A percentile compares a stretch with the other conserved stretches of the same genome.
Evolutionary conservation across 1,140 invertebrate species (phyloP).

Genomic region (Bombus sylvicola): DNA sequence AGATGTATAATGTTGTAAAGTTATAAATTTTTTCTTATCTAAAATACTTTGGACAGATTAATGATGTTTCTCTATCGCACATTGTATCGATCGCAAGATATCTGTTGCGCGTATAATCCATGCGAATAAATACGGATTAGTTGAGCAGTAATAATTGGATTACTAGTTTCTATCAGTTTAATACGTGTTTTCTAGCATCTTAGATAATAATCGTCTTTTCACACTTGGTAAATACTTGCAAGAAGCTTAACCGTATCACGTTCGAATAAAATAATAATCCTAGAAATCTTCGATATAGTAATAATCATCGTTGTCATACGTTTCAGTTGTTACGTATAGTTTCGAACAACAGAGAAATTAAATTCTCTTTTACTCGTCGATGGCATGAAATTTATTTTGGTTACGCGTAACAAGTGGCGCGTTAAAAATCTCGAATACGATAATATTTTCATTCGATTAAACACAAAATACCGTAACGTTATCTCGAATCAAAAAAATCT

Average conservation of each 20-base stretch:
- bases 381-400: too few species aligned
- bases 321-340: too few species aligned
- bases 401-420: too few species aligned
- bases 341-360: too few species aligned
- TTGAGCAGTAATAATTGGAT: slow-evolving; percentile 36
- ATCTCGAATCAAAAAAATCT: too few species aligned
- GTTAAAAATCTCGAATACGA: too few species aligned
- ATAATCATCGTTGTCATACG: background rate
- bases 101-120: slow-evolving; percentile 22
- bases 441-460: too few species aligned
- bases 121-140: slow-evolving; percentile 34
- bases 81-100: background rate
- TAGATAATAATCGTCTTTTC: background rate
- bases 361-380: too few species aligned
- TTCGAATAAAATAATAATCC: background rate
- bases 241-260: background rate
- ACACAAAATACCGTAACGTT: background rate
- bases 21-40: too few species aligned
- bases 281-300: background rate
- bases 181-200: background rate
- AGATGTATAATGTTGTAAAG: too few species aligned
- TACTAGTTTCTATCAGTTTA: background rate
- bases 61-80: too few species aligned
- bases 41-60: too few species aligned
- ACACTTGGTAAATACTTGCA: background rate